Base-by-base conservation (phyloP, 2,888 invertebrate species). In the Ethmia dodecea region DNA sequence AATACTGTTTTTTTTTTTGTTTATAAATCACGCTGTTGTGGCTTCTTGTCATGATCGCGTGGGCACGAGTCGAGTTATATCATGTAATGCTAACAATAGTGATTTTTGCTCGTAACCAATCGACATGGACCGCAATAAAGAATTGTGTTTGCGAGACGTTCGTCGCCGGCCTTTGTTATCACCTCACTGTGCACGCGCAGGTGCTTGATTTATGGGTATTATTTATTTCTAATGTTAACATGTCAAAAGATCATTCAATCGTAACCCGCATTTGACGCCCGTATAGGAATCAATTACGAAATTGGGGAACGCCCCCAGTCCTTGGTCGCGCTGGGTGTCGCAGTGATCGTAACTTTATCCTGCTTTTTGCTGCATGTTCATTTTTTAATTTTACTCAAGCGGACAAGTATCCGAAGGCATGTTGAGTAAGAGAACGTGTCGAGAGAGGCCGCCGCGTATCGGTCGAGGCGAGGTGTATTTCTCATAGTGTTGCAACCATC, bases 341-440 rank as follows among this genome's bases (percentile, higher is more conserved):
- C n/a, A 41, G 15, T 42, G 31, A 37, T 33, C 33, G 29, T n/a
- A n/a, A n/a, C 35, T 42, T 42, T 36, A 43, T 47, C 42, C 42
- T 14, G 14, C 28, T 28, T 28, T 22, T 28, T 13, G 5, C 20
- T 13, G 33, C 2, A 18, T 15, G 18, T 18, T 6, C 22, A 13
- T 27, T 27, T 26, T 28, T 22, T 37, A 22, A 20, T 33, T 35
- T 33, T 13, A 31, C 24, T 24, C 26, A 1, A 10, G 33, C 32
- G 31, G 20, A 31, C 28, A 31, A 33, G 26, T 31, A 53, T 59
- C 56, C 56, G 38, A 49, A 56, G 52, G 52, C 11, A 11, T 12
- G 61, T 69, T 83, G 79, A 61, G 81, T 64, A 83, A 84, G 77
- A 71, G 77, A 79, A 83, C 81, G 83, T 83, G 83, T 76, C 70